These are phyloP conservation scores for Pseudotriccus pelzelni DNA, from an alignment of 2,797 vertebrate species.

Conservation along the genomic window DNA sequence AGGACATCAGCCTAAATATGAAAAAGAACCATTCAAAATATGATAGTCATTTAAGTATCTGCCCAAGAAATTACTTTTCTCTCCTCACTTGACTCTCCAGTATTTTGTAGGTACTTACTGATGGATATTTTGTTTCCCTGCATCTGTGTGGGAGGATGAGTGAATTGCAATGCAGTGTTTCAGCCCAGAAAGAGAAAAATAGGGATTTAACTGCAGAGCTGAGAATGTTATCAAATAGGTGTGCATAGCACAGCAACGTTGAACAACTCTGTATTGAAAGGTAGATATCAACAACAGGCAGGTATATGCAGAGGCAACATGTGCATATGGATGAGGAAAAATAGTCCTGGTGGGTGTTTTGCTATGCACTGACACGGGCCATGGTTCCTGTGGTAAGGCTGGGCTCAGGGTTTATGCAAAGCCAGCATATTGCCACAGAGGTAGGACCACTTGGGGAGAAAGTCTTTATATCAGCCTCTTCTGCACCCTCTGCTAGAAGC, in stretches of 20 bases:
- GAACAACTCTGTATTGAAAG: not conserved
- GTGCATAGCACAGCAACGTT: not conserved
- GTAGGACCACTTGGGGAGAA: not conserved
- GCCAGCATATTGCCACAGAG: not conserved
- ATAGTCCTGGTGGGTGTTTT: not conserved
- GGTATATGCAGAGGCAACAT: not conserved
- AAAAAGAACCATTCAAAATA: constrained; percentile 11
- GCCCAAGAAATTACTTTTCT: constrained; percentile 10
- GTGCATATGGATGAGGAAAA: rapidly evolving
- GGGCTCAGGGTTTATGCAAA: not conserved
- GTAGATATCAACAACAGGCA: not conserved
- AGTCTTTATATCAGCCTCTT: not conserved
- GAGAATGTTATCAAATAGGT: not conserved
- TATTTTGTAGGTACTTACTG: not conserved
- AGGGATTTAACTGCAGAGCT: not conserved
- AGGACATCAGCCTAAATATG: not conserved
- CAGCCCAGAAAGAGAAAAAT: not conserved
- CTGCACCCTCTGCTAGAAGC: not conserved
- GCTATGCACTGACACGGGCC: too few relatives aligned
- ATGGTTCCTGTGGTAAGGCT: not conserved
- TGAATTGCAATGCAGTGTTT: not conserved
- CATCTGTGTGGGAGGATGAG: not conserved
- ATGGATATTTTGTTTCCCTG: not conserved
- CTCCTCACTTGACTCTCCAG: not conserved
- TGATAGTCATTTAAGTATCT: not conserved